Conservation (phyloP, 2,113 vertebrate species). For the Colius striatus region DNA sequence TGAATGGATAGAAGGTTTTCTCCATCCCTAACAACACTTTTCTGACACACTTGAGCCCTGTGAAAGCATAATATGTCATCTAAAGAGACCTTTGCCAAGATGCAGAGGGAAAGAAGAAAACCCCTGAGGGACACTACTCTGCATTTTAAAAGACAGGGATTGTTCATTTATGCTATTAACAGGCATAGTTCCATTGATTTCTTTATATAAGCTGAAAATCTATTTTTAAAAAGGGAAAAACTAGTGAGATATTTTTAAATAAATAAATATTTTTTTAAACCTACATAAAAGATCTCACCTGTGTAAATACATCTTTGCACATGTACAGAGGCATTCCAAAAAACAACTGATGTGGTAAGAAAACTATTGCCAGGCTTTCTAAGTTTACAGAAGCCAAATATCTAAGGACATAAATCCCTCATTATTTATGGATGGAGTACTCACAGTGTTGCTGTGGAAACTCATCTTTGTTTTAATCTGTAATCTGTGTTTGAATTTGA, state of each 20-base stretch:
- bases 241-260: not conserved
- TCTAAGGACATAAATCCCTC: not conserved
- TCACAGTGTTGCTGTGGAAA: not conserved
- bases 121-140: fast-evolving
- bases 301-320: not conserved
- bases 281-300: no score
- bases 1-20: not conserved
- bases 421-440: not conserved
- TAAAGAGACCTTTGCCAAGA: not conserved
- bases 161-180: not conserved
- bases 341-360: not conserved
- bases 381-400: not conserved
- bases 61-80: not conserved
- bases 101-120: not conserved
- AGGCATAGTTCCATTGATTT: not conserved
- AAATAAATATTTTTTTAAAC: no score
- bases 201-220: not conserved
- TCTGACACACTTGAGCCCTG: not conserved
- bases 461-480: not conserved
- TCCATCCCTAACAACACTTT: not conserved
- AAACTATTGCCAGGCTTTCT: not conserved
- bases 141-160: not conserved
- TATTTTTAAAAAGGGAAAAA: not conserved
- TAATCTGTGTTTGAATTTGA: not conserved
- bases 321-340: not conserved